Conservation (phyloP, 92 coral and sea anemone genomes). For the Epizoanthus rinbou region DNA sequence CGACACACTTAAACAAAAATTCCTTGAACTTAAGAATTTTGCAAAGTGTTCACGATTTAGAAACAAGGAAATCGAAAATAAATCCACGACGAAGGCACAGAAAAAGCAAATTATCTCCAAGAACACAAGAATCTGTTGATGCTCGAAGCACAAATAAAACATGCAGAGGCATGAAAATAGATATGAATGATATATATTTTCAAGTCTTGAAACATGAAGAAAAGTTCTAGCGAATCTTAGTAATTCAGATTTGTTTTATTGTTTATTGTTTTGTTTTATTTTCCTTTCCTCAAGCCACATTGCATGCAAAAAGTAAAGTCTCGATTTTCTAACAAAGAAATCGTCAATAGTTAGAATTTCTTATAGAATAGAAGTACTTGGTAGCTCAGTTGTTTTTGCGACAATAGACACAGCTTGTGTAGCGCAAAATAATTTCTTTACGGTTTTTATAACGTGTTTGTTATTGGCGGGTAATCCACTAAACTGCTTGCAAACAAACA, state of each 20-base stretch:
- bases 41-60: slow-evolving; percentile 59
- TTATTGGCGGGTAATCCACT: not conserved
- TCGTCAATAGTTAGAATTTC: not conserved
- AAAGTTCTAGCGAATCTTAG: too few species aligned
- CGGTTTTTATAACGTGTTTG: not conserved
- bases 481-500: not conserved
- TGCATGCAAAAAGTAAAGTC: not conserved
- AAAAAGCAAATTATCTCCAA: slow-evolving; percentile 28
- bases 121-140: not conserved
- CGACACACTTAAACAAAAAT: slow-evolving; percentile 47
- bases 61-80: slow-evolving; percentile 51
- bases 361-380: not conserved
- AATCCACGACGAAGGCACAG: slow-evolving; percentile 36
- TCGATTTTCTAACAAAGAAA: not conserved
- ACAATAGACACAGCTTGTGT: not conserved
- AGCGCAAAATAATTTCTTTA: not conserved
- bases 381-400: not conserved
- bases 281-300: not conserved
- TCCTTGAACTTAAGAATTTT: slow-evolving; percentile 41
- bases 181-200: slow-evolving; percentile 11
- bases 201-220: not conserved
- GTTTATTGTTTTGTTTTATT: not conserved
- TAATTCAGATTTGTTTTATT: not conserved
- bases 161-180: not conserved
- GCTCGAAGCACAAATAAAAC: not conserved